Percentiles rank a stretch among this genome's conserved stretches.
These are phyloP conservation scores for Pipa parva DNA, from an alignment of 2,113 vertebrate species.

Conservation along the genomic window DNA sequence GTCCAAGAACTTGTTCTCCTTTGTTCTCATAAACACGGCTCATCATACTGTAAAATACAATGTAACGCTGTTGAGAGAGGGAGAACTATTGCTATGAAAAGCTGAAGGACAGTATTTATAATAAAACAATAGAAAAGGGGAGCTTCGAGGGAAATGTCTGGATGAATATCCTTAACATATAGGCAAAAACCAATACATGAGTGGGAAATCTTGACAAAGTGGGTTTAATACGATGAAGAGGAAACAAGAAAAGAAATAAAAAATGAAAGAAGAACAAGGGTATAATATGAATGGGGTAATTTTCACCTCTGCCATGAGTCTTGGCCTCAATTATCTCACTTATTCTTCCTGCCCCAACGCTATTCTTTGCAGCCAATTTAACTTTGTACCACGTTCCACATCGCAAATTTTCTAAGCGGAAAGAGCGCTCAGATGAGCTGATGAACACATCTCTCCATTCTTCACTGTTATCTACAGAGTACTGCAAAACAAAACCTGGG, in stretches of 20 bases:
- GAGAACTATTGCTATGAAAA: too few relatives aligned
- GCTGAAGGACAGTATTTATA: too few relatives aligned
- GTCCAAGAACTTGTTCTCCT: too few relatives aligned
- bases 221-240: too few relatives aligned
- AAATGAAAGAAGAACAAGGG: too few relatives aligned
- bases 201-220: background rate
- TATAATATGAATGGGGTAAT: background rate
- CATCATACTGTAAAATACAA: too few relatives aligned
- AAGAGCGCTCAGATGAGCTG: slow-evolving; percentile 88
- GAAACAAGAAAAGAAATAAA: background rate
- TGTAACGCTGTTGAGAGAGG: too few relatives aligned
- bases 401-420: slow-evolving; percentile 90
- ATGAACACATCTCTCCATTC: slow-evolving; percentile 97
- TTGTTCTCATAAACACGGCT: too few relatives aligned
- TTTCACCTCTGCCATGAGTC: slow-evolving; percentile 88
- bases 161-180: too few relatives aligned
- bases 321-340: slow-evolving; percentile 98
- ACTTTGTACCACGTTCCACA: slow-evolving; percentile 99
- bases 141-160: too few relatives aligned
- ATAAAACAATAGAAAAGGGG: too few relatives aligned
- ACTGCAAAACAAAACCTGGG: slow-evolving; percentile 92
- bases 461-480: slow-evolving; percentile 96
- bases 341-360: slow-evolving; percentile 92
- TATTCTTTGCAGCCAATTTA: slow-evolving; percentile 96
- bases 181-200: background rate